Evolutionary conservation across 2,113 vertebrate genomes (phyloP).

Genomic region (Nannobrachium achirus): DNA sequence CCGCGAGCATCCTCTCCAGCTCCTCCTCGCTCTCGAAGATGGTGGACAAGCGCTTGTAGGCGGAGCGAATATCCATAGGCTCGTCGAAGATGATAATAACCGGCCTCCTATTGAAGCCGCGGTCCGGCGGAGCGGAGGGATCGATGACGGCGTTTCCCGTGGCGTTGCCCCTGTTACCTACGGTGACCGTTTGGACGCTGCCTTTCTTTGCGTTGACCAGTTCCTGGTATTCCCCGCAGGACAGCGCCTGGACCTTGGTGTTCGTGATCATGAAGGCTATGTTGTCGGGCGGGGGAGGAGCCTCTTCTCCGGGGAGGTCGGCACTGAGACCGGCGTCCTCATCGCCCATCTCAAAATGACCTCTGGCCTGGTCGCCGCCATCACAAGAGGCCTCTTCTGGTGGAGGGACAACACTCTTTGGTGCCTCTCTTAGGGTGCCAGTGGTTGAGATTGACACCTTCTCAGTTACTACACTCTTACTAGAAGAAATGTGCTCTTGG

Average conservation of each 20-base stretch:
- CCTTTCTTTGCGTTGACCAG: conserved; percentile 89
- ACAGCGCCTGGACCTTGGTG: conserved; percentile 91
- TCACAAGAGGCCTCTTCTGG: conserved; percentile 23
- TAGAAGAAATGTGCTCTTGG: conserved; percentile 22
- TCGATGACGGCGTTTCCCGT: not conserved
- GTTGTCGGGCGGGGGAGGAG: conserved; percentile 85
- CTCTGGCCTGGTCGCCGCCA: conserved; percentile 10
- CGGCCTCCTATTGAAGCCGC: conserved; percentile 87
- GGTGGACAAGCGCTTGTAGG: conserved; percentile 96
- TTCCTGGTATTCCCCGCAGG: conserved; percentile 91
- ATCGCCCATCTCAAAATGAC: conserved; percentile 19
- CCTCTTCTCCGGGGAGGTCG: conserved; percentile 84
- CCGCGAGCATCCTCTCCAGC: conserved; percentile 89
- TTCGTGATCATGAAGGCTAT: conserved; percentile 98
- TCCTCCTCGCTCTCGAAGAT: conserved; percentile 98
- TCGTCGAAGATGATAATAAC: conserved; percentile 98
- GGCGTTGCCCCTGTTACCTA: conserved; percentile 69
- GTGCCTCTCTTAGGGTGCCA: conserved; percentile 3
- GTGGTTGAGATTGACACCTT: conserved; percentile 9
- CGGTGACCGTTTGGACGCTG: conserved; percentile 90
- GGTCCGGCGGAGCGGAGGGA: conserved; percentile 55
- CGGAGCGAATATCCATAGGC: conserved; percentile 96
- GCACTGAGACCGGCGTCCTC: conserved; percentile 82
- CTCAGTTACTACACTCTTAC: conserved; percentile 42
- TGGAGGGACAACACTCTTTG: conserved; percentile 16